phyloP scores from a whole-genome alignment of 2,888 invertebrate genomes.

The Melinaea menophilus region DNA sequence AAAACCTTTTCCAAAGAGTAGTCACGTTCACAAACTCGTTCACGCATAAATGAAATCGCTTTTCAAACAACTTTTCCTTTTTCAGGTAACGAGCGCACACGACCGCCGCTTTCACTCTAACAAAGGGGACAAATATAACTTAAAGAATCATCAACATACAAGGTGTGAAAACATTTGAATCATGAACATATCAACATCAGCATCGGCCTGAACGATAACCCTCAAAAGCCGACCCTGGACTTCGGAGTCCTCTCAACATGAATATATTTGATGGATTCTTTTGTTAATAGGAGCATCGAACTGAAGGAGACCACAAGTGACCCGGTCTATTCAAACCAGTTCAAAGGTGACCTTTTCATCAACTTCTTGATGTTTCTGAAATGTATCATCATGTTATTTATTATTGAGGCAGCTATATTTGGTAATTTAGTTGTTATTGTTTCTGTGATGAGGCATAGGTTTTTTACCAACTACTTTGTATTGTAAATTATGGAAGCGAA shows the following conservation, averaged over 20 bases:
- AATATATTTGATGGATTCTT: constrained; percentile 68
- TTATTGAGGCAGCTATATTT: constrained; percentile 92
- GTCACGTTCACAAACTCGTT: constrained; percentile 23
- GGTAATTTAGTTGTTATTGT: constrained; percentile 95
- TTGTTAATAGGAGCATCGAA: constrained; percentile 56
- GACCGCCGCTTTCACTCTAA: constrained; percentile 38
- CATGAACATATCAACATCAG: constrained; percentile 55
- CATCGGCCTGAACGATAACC: constrained; percentile 48
- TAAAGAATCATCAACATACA: constrained; percentile 38
- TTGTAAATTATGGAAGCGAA: too few species aligned
- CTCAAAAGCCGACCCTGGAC: constrained; percentile 59
- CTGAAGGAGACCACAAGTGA: constrained; percentile 59
- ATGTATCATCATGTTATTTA: constrained; percentile 90
- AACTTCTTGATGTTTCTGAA: constrained; percentile 81
- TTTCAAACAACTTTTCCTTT: constrained; percentile 33
- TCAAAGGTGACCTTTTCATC: constrained; percentile 70
- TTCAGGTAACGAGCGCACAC: constrained; percentile 36
- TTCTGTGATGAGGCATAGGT: constrained; percentile 83
- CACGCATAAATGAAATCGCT: constrained; percentile 32
- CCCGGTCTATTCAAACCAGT: constrained; percentile 59
- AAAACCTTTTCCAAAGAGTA: constrained; percentile 22
- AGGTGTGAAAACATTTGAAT: constrained; percentile 66
- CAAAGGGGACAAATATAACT: constrained; percentile 55
- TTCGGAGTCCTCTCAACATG: constrained; percentile 62
- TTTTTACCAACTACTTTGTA: constrained; percentile 87